phyloP scores from a whole-genome alignment of 2,888 invertebrate genomes.

The Nasonia oneida region DNA sequence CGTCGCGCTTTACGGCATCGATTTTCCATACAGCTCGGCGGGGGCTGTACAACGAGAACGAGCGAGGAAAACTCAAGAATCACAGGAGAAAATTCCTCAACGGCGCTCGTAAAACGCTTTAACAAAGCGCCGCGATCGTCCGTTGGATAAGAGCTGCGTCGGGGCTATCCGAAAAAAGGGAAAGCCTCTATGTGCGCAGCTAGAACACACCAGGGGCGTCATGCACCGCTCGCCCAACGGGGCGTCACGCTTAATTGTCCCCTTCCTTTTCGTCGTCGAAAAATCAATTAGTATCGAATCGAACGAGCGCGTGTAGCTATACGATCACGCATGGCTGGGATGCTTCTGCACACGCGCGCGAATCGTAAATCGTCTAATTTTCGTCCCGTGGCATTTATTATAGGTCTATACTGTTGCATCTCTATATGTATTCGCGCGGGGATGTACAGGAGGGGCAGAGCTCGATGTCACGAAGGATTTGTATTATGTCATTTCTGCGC shows the following conservation, averaged over 20 bases:
- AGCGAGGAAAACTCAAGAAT: not conserved
- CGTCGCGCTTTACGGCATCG: slow-evolving; percentile 23
- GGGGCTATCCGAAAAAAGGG: not conserved
- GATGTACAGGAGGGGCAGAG: not conserved
- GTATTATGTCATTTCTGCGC: not conserved
- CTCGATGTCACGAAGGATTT: slow-evolving; percentile 16
- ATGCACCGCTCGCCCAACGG: slow-evolving; percentile 1
- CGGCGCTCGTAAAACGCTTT: slow-evolving; percentile 13
- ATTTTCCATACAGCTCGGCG: not conserved
- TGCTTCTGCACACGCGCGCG: not conserved
- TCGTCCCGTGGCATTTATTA: not conserved
- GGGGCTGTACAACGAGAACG: too few relatives aligned
- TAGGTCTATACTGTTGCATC: not conserved
- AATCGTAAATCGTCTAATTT: slow-evolving; percentile 40
- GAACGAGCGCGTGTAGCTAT: not conserved
- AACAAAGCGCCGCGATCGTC: slow-evolving; percentile 14
- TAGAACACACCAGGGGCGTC: not conserved
- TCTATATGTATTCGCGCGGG: not conserved
- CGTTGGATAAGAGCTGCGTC: not conserved
- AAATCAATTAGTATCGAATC: slow-evolving; percentile 54
- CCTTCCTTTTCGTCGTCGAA: slow-evolving; percentile 16
- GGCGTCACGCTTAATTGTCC: slow-evolving; percentile 47
- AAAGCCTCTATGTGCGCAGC: not conserved
- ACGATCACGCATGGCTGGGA: slow-evolving; percentile 17
- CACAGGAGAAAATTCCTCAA: not conserved